Base-by-base conservation (phyloP, 2,888 invertebrate genomes). In the Patella depressa region DNA sequence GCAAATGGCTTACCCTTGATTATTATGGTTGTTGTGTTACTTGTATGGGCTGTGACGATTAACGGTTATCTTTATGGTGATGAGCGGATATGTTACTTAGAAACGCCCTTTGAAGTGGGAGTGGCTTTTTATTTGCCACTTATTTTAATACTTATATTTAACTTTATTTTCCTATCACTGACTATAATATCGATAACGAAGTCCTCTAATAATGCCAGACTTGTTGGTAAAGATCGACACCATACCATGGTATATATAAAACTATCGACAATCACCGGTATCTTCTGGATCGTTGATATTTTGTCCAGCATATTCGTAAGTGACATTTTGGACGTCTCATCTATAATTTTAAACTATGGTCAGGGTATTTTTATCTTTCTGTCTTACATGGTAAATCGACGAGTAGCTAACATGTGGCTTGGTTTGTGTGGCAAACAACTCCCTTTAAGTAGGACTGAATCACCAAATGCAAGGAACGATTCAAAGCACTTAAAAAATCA, bases 281-380 rank as follows among this genome's bases (percentile, higher is more conserved):
- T 86, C 24, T 82, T 85, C 24, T 88, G 88, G 88, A 71, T 85
- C 11, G 78, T 87, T 4, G 84, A 84, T 15, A 79, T 88, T 17
- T 74, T 88, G 2, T 83, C 85, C 53, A 83, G 82, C 1, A 69
- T 85, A 45, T 79, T 86, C 4, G 79, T 81, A 2, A 72, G 83
- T 24, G 79, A 80, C 1, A 73, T 80, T 3, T 83, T 88, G 29
- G 78, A 83, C 3, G 85, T 82, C 65, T 69, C 85, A 34, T 83
- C 83, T 1, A 82, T 83, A 9, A 76, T 82, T 17, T 72, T 87
- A 17, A 86, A 84, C 54, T 85, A 84, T 2, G 74, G 82, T 3
- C 86, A 87, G 75, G 88, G 88, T 2, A 55, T 87, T 1, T 82
- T 85, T 71, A 81, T 88, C 24, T 86, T 85, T 19, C 12, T 87